Percentiles rank a stretch among this genome's conserved stretches.
Evolutionary conservation across 1,140 invertebrate genomes (phyloP).

Genomic region (Brachionus calyciflorus): DNA sequence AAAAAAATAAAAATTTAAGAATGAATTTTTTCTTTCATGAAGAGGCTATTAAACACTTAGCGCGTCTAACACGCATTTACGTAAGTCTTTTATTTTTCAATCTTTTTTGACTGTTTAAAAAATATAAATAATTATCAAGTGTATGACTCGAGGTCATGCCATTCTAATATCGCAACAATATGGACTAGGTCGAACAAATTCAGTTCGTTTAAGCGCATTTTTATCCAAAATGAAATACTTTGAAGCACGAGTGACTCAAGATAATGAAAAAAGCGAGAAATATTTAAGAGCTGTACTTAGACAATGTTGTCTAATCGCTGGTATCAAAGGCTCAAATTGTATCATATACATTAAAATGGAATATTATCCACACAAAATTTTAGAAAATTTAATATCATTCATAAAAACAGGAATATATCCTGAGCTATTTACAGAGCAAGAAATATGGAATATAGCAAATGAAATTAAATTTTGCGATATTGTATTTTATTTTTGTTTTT

Average conservation of each 20-base stretch:
- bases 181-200: constrained; percentile 55
- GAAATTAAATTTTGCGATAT: too few relatives aligned
- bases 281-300: constrained; percentile 54
- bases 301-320: constrained; percentile 54
- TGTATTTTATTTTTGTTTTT: neutral
- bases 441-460: constrained; percentile 54
- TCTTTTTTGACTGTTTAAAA: neutral
- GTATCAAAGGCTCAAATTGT: constrained; percentile 53
- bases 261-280: constrained; percentile 50
- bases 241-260: constrained; percentile 54
- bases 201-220: constrained; percentile 55
- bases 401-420: constrained; percentile 51
- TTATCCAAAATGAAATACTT: constrained; percentile 57
- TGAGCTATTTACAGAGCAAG: constrained; percentile 55
- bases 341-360: constrained; percentile 51
- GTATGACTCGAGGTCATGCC: constrained; percentile 55
- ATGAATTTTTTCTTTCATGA: constrained; percentile 58
- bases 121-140: constrained; percentile 49
- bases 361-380: neutral
- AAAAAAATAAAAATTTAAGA: constrained; percentile 53
- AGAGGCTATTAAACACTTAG: constrained; percentile 56
- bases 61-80: constrained; percentile 56
- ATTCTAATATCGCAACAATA: constrained; percentile 54
- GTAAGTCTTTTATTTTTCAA: constrained; percentile 50
- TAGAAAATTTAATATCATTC: neutral